Base-by-base conservation (phyloP, 2,888 invertebrate genomes). In the Drosophila mimica region DNA sequence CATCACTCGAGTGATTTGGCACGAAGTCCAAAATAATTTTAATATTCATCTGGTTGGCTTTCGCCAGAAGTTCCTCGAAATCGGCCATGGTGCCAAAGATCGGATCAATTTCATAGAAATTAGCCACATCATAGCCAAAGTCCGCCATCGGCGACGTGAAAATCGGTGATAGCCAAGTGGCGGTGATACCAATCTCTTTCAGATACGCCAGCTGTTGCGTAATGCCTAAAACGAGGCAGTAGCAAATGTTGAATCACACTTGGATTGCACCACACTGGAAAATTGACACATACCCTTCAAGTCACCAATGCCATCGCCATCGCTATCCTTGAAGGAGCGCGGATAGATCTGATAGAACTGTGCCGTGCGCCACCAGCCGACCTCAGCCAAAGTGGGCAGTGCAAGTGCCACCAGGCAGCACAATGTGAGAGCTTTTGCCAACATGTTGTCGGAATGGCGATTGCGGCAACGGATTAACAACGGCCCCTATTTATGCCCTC, bases 321-420 rank as follows among this genome's bases (percentile, higher is more conserved):
- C 94, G 58, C 95, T 95, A 92, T 99, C 99, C 91, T 96, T 95
- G 93, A 97, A 98, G 0, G 98, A 97, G 75, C 97, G 94, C 0
- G 97, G 96, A 92, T 97, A 97, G 74, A 98, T 96, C 93, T 98
- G 97, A 93, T 99, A 98, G 70, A 97, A 94, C 2, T 96, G 94
- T 34, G 96, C 95, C 57, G 95, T 95, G 89, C 97, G 94, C 96
- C 97, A 98, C 98, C 98, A 98, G 57, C 84, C 84, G 49, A 53
- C 60, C 49, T 74, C 79, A 33, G 81, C 81, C 43, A 79, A 25
- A 0, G 76, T 54, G 52, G 83, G 81, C 64, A 80, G 61, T 5
- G 53, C 68, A 13, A 89, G 48, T 5, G 82, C 83, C 34, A 86
- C 13, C 25, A 89, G 63, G 63, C 76, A 78, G 56, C 77, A 76